A percentile compares a stretch with the other conserved stretches of the same genome.
Evolutionary conservation across 2,797 vertebrate species (phyloP).

Genomic region (Adrianichthys oophorus): DNA sequence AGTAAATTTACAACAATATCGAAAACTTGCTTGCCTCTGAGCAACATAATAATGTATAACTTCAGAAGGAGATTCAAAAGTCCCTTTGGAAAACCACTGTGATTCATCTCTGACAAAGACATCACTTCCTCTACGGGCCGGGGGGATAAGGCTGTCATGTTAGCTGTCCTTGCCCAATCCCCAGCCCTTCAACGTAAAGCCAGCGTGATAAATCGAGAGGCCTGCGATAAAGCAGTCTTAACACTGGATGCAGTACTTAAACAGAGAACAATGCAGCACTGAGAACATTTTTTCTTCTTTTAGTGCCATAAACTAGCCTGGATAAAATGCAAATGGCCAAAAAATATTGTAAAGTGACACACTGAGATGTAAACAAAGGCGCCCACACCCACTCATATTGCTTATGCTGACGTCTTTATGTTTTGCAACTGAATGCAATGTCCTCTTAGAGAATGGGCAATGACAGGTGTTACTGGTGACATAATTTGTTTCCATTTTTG

Average conservation of each 20-base stretch:
- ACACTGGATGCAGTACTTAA: conserved; percentile 20
- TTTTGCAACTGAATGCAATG: conserved; percentile 16
- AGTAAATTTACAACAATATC: conserved; percentile 47
- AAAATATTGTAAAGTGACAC: conserved; percentile 43
- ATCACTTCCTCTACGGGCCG: conserved; percentile 60
- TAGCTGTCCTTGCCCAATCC: conserved; percentile 54
- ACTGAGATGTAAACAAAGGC: conserved; percentile 55
- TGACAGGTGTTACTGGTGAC: no score
- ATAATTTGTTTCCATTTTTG: no score
- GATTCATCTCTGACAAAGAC: conserved; percentile 73
- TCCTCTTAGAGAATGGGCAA: background rate
- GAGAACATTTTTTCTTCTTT: conserved; percentile 14
- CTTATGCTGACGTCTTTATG: conserved; percentile 34
- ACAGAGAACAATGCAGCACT: conserved; percentile 33
- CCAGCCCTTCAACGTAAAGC: conserved; percentile 66
- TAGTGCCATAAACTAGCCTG: conserved; percentile 30
- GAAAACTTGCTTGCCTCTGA: conserved; percentile 43
- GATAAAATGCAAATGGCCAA: conserved; percentile 60
- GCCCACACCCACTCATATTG: conserved; percentile 33
- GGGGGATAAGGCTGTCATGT: conserved; percentile 69
- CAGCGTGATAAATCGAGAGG: conserved; percentile 61
- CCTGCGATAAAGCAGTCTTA: conserved; percentile 33
- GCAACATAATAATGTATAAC: conserved; percentile 62
- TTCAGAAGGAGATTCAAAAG: conserved; percentile 61
- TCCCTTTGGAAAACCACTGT: conserved; percentile 51